Conservation (phyloP, 2,888 invertebrate genomes). For the Bunonema sp. region DNA sequence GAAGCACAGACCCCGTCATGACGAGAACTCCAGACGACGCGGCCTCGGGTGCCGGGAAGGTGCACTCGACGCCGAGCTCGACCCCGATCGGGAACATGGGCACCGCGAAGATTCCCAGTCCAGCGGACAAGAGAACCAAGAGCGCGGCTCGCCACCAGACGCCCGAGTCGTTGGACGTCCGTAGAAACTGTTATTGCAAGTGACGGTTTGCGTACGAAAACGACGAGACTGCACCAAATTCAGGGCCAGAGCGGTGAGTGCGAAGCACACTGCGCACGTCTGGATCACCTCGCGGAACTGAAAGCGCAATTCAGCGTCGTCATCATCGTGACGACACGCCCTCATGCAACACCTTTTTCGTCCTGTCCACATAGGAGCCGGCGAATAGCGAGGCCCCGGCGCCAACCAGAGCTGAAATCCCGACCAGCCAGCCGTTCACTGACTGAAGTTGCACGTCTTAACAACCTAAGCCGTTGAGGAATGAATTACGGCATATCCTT, state of each 20-base stretch:
- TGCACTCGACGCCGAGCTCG: slow-evolving; percentile 36
- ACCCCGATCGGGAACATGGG: slow-evolving; percentile 22
- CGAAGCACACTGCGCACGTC: slow-evolving; percentile 11
- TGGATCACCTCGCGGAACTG: slow-evolving; percentile 14
- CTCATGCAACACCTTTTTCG: too few relatives aligned
- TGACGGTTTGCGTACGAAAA: slow-evolving; percentile 4
- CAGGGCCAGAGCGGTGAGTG: slow-evolving; percentile 13
- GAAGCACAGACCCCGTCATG: slow-evolving; percentile 28
- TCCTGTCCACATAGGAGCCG: slow-evolving; percentile 26
- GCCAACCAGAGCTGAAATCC: slow-evolving; percentile 18
- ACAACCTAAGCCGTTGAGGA: too few relatives aligned
- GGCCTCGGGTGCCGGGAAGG: slow-evolving; percentile 34
- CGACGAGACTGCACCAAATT: slow-evolving; percentile 15
- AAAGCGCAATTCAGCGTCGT: too few relatives aligned
- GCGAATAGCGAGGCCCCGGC: slow-evolving; percentile 19
- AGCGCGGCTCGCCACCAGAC: too few relatives aligned
- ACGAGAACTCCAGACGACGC: slow-evolving; percentile 33
- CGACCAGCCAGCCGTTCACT: slow-evolving; percentile 8
- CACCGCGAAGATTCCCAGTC: slow-evolving; percentile 14
- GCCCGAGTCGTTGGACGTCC: background rate
- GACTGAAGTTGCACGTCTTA: background rate
- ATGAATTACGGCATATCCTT: slow-evolving; percentile 9
- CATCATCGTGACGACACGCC: too few relatives aligned
- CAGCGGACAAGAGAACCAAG: slow-evolving; percentile 5
- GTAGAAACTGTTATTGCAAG: background rate